phyloP scores from a whole-genome alignment of 1,140 invertebrate genomes.

The Chironomus striatipennis region DNA sequence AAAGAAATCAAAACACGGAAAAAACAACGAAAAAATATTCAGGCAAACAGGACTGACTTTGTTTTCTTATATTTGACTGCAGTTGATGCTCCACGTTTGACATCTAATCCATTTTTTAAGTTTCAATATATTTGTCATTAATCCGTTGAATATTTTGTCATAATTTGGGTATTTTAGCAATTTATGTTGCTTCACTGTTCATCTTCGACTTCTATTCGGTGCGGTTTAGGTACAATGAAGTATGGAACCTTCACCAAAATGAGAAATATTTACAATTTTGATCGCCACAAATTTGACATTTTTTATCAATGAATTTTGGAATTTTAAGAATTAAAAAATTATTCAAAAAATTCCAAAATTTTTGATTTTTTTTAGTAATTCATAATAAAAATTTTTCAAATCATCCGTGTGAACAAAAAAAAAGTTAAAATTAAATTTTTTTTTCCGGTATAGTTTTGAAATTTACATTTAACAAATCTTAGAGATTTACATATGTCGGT shows the following conservation, averaged over 20 bases:
- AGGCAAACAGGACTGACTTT: not conserved
- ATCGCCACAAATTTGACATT: not conserved
- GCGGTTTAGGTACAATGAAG: slow-evolving; percentile 19
- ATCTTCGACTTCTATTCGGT: not conserved
- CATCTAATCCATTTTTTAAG: not conserved
- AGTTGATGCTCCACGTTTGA: not conserved
- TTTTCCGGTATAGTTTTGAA: not conserved
- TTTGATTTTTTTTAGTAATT: not conserved
- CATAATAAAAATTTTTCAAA: slow-evolving; percentile 11
- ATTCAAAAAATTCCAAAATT: not conserved
- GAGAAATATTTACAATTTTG: not conserved
- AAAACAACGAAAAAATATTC: not conserved
- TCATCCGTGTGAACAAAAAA: not conserved
- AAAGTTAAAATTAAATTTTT: too few relatives aligned
- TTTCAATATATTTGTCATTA: too few relatives aligned
- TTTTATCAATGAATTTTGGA: not conserved
- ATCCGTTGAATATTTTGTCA: too few relatives aligned
- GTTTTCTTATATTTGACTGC: not conserved
- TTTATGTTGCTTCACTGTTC: not conserved
- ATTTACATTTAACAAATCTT: slow-evolving; percentile 33
- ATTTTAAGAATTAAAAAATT: not conserved
- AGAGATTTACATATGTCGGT: slow-evolving; percentile 89
- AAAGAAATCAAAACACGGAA: not conserved
- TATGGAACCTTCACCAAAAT: slow-evolving; percentile 12
- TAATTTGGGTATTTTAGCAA: not conserved